These are phyloP conservation scores for Bothrops jararaca DNA, from an alignment of 2,113 vertebrate species.

Conservation along the genomic window DNA sequence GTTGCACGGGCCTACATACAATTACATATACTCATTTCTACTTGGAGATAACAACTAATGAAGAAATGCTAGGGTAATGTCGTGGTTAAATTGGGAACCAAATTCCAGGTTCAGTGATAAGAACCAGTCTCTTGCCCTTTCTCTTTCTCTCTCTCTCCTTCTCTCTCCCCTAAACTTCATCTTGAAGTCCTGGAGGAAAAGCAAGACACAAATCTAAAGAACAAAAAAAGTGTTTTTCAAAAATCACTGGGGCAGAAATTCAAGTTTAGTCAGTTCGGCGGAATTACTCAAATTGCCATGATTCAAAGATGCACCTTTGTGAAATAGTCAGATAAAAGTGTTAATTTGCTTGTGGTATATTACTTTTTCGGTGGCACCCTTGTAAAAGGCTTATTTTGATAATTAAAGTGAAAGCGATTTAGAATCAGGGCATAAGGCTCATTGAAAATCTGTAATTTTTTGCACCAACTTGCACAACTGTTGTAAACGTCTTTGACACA, in stretches of 20 bases:
- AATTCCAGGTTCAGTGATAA: neutral
- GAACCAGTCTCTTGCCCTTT: neutral
- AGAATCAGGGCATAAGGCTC: neutral
- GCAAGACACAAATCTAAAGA: neutral
- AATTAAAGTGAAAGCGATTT: neutral
- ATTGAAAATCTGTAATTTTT: slow-evolving; percentile 6
- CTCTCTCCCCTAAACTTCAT: neutral
- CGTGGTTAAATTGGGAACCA: neutral
- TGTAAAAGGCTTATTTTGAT: neutral
- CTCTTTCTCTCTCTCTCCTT: neutral
- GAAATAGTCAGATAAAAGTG: neutral
- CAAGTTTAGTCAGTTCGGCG: neutral
- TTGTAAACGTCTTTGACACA: neutral
- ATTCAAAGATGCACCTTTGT: neutral
- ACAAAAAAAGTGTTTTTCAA: neutral
- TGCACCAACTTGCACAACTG: neutral
- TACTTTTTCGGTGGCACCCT: neutral
- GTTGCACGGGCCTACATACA: neutral
- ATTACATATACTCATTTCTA: neutral
- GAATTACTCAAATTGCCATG: neutral
- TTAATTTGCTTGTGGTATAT: neutral
- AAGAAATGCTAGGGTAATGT: neutral
- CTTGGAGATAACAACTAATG: neutral
- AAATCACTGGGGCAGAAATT: neutral
- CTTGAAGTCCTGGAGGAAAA: neutral